A percentile compares a stretch with the other conserved stretches of the same genome.
Conservation (phyloP, 2,797 vertebrate genomes). For the Falco naumanni region DNA sequence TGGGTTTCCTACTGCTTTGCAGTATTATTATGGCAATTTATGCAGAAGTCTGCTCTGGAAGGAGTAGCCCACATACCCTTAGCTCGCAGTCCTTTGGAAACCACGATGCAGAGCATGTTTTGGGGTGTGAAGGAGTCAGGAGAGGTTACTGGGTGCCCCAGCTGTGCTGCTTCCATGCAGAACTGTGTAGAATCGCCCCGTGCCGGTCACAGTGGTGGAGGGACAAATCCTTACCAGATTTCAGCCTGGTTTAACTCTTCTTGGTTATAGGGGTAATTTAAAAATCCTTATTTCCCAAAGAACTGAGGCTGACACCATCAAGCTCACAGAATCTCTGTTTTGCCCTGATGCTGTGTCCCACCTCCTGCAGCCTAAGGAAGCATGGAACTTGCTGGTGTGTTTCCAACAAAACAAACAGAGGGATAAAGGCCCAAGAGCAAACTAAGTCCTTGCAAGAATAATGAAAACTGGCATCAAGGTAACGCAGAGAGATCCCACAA, state of each 20-base stretch:
- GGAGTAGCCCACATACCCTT: not conserved
- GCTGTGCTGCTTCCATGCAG: not conserved
- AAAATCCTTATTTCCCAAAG: not conserved
- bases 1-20: not conserved
- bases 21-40: not conserved
- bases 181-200: not conserved
- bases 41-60: not conserved
- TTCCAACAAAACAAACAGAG: not conserved
- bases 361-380: not conserved
- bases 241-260: not conserved
- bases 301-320: not conserved
- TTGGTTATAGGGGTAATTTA: not conserved
- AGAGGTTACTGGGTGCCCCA: not conserved
- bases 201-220: not conserved
- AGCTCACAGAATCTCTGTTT: not conserved
- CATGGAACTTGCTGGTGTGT: not conserved
- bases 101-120: not conserved
- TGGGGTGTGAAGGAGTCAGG: not conserved
- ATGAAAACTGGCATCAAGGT: not conserved
- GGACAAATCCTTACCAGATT: not conserved
- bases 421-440: not conserved
- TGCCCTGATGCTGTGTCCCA: not conserved
- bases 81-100: not conserved
- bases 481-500: not conserved
- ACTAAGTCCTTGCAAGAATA: not conserved